Evolutionary conservation across 2,888 invertebrate species (phyloP).

Genomic region (Nemotelus nigrinus): DNA sequence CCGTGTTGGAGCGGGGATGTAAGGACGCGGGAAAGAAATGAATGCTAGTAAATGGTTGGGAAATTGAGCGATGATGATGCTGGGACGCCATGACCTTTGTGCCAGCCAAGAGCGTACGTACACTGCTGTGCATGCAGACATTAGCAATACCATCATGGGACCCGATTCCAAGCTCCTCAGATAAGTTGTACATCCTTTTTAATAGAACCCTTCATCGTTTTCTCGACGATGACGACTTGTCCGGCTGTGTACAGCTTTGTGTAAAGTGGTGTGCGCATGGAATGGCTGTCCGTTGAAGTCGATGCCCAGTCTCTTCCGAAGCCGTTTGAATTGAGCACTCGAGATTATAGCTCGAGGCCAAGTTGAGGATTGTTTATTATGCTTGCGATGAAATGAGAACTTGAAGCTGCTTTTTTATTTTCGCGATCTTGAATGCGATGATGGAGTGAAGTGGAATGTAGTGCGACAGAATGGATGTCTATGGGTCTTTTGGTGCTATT

Average conservation of each 20-base stretch:
- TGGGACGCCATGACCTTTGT: conserved; percentile 20
- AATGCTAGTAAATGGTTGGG: conserved; percentile 12
- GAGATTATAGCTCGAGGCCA: conserved; percentile 37
- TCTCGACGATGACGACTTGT: not conserved
- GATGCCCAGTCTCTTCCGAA: conserved; percentile 12
- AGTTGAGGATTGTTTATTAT: conserved; percentile 39
- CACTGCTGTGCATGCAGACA: not conserved
- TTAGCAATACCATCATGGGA: not conserved
- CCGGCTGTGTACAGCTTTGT: not conserved
- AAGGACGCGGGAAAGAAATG: not conserved
- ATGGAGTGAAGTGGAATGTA: too few species aligned
- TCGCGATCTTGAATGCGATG: conserved; percentile 5
- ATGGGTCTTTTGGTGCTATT: too few species aligned
- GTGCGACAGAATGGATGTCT: too few species aligned
- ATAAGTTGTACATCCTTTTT: conserved; percentile 15
- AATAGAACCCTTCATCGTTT: conserved; percentile 18
- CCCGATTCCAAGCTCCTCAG: not conserved
- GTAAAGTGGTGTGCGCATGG: not conserved
- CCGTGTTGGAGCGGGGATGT: not conserved
- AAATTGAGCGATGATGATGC: conserved; percentile 28
- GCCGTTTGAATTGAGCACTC: conserved; percentile 18
- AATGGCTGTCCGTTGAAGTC: conserved; percentile 1
- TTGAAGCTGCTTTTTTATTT: conserved; percentile 5
- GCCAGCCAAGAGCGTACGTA: not conserved
- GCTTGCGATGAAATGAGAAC: conserved; percentile 20